phyloP scores from a whole-genome alignment of 2,888 invertebrate genomes.

The Aphodius granarius region DNA sequence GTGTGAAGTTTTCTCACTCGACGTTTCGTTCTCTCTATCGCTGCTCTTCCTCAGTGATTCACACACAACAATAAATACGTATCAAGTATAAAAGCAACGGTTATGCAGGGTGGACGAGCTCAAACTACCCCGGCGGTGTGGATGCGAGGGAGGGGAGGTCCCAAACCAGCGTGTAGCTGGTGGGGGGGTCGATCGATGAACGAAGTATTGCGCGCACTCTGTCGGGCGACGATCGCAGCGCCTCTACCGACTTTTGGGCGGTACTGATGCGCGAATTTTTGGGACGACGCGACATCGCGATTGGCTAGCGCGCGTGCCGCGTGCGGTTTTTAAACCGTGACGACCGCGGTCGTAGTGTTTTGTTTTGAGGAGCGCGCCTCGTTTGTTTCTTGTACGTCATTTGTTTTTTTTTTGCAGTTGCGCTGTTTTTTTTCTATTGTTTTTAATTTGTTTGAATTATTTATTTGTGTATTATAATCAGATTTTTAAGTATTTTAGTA shows the following conservation, averaged over 20 bases:
- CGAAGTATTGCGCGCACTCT: conserved; percentile 41
- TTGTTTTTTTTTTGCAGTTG: too few species aligned
- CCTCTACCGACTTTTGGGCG: background rate
- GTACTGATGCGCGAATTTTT: background rate
- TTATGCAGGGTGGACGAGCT: conserved; percentile 46
- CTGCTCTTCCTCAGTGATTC: conserved; percentile 12
- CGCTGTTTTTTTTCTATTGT: too few species aligned
- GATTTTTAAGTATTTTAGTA: too few species aligned
- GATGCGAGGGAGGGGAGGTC: conserved; percentile 41
- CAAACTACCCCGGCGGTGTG: conserved; percentile 43
- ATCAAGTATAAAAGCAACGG: conserved; percentile 43
- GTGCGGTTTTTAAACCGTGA: background rate
- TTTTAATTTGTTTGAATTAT: too few species aligned
- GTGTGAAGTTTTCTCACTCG: background rate
- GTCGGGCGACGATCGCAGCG: background rate
- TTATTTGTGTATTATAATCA: too few species aligned
- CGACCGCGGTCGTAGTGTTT: background rate
- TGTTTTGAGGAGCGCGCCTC: background rate
- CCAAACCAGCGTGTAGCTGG: conserved; percentile 31
- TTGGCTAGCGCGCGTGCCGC: background rate
- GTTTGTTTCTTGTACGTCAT: too few species aligned
- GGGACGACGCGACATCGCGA: background rate
- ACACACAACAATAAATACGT: conserved; percentile 26
- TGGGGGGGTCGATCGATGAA: conserved; percentile 51
- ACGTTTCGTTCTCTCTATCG: background rate